These are phyloP conservation scores for Sminthurinus aureus DNA, from an alignment of 2,888 invertebrate species.

Conservation along the genomic window DNA sequence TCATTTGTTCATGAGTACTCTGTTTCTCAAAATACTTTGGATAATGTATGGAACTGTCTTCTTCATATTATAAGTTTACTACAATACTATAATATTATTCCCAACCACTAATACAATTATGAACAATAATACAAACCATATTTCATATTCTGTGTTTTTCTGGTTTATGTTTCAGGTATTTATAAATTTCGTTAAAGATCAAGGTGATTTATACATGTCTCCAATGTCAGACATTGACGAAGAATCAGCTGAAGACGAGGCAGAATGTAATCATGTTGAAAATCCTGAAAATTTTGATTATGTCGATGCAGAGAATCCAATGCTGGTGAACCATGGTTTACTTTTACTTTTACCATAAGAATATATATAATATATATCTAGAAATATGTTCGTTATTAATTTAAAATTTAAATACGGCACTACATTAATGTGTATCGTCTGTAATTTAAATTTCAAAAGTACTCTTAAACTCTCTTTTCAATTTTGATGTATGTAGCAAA, in stretches of 20 bases:
- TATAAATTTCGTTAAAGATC: slow-evolving; percentile 61
- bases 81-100: too few species aligned
- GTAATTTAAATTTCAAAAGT: too few species aligned
- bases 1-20: slow-evolving; percentile 67
- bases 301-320: not conserved
- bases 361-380: too few species aligned
- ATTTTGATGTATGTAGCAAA: not conserved
- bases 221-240: slow-evolving; percentile 14
- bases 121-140: too few species aligned
- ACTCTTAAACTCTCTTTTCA: not conserved
- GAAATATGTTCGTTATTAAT: too few species aligned
- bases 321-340: too few species aligned
- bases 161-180: slow-evolving; percentile 57
- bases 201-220: slow-evolving; percentile 51
- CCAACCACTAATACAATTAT: not conserved
- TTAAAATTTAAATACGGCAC: too few species aligned
- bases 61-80: not conserved
- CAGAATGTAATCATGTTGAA: not conserved
- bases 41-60: slow-evolving; percentile 64
- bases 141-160: slow-evolving; percentile 25
- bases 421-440: too few species aligned
- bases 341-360: too few species aligned
- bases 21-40: slow-evolving; percentile 69
- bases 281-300: not conserved
- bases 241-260: slow-evolving; percentile 12